These are phyloP conservation scores for Peromyscus eremicus DNA, from an alignment of 2,797 vertebrate genomes.

Conservation along the genomic window DNA sequence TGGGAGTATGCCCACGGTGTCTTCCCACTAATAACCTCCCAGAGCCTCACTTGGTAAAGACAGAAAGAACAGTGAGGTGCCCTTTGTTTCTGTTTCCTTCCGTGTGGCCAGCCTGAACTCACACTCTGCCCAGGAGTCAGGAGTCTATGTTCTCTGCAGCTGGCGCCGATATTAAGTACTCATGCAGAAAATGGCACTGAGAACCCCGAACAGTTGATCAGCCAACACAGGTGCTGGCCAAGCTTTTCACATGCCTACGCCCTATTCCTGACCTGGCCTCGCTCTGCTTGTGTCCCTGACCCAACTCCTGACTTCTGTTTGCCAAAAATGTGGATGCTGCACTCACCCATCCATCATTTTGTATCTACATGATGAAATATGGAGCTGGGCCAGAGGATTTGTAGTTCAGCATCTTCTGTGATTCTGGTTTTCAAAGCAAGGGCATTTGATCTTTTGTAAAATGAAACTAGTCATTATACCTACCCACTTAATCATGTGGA, in stretches of 20 bases:
- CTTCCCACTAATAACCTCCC: neutral
- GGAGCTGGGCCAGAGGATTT: neutral
- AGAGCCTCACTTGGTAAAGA: neutral
- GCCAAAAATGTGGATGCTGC: neutral
- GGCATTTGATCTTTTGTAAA: neutral
- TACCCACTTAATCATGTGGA: neutral
- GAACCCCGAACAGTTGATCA: accelerated
- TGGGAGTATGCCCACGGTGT: neutral
- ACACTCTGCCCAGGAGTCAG: neutral
- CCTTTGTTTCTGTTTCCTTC: neutral
- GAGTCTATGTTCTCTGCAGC: neutral
- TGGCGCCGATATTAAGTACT: neutral
- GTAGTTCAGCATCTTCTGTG: neutral
- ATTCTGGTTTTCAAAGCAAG: neutral
- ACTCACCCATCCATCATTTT: accelerated
- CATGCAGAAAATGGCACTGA: neutral
- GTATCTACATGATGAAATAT: neutral
- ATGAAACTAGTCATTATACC: neutral
- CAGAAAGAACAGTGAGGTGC: neutral
- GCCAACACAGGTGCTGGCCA: accelerated
- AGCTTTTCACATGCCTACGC: accelerated
- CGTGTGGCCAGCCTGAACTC: accelerated
- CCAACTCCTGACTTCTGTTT: neutral
- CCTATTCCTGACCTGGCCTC: neutral
- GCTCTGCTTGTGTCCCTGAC: neutral